Evolutionary conservation across 37 sponge, comb jelly and placozoan genomes (phyloP).

Genomic region (Chondrilla cf. caribensis): DNA sequence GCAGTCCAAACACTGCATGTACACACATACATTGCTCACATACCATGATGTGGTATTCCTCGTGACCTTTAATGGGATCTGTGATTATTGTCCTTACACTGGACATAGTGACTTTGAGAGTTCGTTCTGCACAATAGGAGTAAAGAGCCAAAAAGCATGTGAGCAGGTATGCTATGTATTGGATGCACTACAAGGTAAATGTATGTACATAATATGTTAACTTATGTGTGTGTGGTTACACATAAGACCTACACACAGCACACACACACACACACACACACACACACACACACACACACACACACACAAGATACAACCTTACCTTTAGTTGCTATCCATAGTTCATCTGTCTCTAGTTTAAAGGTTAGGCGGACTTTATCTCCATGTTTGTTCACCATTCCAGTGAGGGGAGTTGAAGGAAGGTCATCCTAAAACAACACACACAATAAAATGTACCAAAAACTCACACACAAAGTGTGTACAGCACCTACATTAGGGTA

Average conservation of each 20-base stretch:
- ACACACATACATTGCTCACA: constrained; percentile 8
- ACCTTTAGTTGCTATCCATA: constrained; percentile 97
- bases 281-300: constrained; percentile 26
- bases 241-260: no score
- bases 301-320: neutral
- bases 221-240: no score
- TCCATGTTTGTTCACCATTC: constrained; percentile 87
- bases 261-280: no score
- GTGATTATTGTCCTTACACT: constrained; percentile 69
- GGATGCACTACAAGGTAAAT: no score
- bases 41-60: constrained; percentile 91
- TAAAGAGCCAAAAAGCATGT: no score
- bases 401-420: constrained; percentile 65
- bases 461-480: neutral
- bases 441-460: neutral
- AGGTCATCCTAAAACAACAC: constrained; percentile 41
- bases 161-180: no score
- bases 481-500: no score
- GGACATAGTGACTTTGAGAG: constrained; percentile 74
- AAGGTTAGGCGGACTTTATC: constrained; percentile 87
- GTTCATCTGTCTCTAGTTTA: constrained; percentile 70
- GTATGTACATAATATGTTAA: no score
- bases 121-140: constrained; percentile 86
- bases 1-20: neutral
- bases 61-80: constrained; percentile 83